Conservation (phyloP, 2,888 invertebrate genomes). For the Cantharis flavilabris region DNA sequence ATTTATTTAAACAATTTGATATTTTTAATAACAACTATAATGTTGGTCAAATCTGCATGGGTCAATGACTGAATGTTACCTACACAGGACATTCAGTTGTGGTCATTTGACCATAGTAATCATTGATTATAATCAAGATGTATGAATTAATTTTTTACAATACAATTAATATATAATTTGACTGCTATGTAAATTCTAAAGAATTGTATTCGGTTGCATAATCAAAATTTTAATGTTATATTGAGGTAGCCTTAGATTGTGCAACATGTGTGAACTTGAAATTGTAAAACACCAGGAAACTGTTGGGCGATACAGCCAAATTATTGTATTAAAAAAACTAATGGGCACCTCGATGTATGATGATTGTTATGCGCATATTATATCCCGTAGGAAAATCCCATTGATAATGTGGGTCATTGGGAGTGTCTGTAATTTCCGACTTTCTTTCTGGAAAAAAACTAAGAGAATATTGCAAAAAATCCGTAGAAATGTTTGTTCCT, state of each 20-base stretch:
- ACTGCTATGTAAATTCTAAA: background rate
- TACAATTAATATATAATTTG: background rate
- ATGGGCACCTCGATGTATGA: background rate
- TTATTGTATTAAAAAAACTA: background rate
- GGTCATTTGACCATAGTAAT: slow-evolving; percentile 23
- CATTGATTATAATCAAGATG: background rate
- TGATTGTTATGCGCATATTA: too few relatives aligned
- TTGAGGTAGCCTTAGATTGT: background rate
- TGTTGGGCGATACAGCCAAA: background rate
- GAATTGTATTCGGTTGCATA: background rate
- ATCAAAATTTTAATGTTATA: background rate
- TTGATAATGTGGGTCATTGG: too few relatives aligned
- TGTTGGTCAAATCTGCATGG: slow-evolving; percentile 16
- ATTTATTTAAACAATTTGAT: background rate
- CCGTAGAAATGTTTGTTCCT: background rate
- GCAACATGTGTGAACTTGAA: background rate
- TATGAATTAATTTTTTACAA: background rate
- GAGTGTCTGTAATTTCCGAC: too few relatives aligned
- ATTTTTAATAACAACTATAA: background rate
- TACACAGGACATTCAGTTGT: slow-evolving; percentile 18
- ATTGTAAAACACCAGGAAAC: background rate
- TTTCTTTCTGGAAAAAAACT: too few relatives aligned
- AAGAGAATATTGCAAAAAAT: too few relatives aligned
- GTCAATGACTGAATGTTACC: slow-evolving; percentile 26
- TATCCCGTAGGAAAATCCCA: too few relatives aligned